Base-by-base conservation (phyloP, 2,888 invertebrate species). In the Drepanosiphum platanoidis region DNA sequence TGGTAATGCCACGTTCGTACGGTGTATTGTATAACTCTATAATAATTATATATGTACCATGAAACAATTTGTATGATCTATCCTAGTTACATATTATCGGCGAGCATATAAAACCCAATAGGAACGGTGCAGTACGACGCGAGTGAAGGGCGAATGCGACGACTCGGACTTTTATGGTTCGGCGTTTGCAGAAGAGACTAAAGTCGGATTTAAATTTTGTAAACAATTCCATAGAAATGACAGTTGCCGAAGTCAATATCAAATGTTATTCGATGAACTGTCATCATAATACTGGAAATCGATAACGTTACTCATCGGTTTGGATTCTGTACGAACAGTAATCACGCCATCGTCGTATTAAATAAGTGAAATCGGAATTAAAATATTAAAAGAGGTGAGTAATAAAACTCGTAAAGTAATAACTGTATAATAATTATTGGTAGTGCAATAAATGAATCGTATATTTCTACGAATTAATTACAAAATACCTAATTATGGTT, bases 31-130 rank as follows among this genome's bases (percentile, higher is more conserved):
- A 82, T 42, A 80, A 80, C 34, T 58, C 30, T 42, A 46, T 74
- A 61, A 75, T 74, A 66, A 46, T 66, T 32, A 66, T 66, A 61
- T 36, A 15, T 42, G 34, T 61, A 61, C 74, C 36, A 64, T 64
- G 74, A 66, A 83, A 83, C 36, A 64, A 75, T 74, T 83, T 83
- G 82, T 82, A 61, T 27, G 42, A 42, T 27, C 34, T 66, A 83
- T 83, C 74, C 66, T 18, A 66, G 83, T 74, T 83, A 52, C 83
- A 75, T 74, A 64, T 66, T 34, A 34, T 46, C 46, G 8, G 15
- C 34, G 34, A 74, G n/a, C n/a, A 52, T 46, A 22, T 74, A 66
- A 74, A 52, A 22, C n/a, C 68, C 15, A 42, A 79, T 34, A n/a
- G 66, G 30, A 36, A n/a, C n/a, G 7, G 13, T 39, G 13, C 7